phyloP scores from a whole-genome alignment of 1,140 invertebrate species.

The Hesperophylax magnus region DNA sequence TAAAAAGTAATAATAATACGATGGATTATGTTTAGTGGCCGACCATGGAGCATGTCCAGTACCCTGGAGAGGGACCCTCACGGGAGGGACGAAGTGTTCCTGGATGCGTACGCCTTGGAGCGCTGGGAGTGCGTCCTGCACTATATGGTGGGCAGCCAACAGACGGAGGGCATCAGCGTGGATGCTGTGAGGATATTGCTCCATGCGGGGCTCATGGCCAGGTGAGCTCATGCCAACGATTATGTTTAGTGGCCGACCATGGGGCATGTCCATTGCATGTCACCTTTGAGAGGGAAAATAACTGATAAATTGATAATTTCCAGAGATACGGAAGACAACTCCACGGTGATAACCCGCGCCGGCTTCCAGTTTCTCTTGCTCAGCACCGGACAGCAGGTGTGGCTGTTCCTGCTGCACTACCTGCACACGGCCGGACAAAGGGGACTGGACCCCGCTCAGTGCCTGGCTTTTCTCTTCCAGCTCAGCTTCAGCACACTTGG shows the following conservation, averaged over 20 bases:
- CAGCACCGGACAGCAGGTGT: constrained; percentile 93
- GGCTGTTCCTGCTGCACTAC: constrained; percentile 97
- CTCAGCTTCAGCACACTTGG: constrained; percentile 96
- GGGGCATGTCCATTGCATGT: neutral
- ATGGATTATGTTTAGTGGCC: constrained; percentile 71
- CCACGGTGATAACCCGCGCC: constrained; percentile 90
- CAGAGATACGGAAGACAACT: constrained; percentile 85
- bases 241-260: neutral
- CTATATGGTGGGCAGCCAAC: constrained; percentile 94
- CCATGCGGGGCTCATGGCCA: constrained; percentile 93
- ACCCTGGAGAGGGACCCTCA: constrained; percentile 91
- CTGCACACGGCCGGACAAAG: constrained; percentile 91
- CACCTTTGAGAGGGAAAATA: too few relatives aligned
- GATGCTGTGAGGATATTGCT: constrained; percentile 94
- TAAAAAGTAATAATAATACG: too few relatives aligned
- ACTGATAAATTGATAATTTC: constrained; percentile 6
- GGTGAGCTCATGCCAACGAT: constrained; percentile 63
- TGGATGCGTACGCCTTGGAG: constrained; percentile 94
- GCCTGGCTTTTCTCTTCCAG: constrained; percentile 95
- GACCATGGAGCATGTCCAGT: constrained; percentile 88
- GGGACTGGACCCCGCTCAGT: constrained; percentile 90
- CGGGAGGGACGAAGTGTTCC: constrained; percentile 87
- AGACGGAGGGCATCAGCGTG: constrained; percentile 88
- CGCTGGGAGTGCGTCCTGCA: constrained; percentile 97
- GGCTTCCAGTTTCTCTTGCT: constrained; percentile 97